phyloP scores from a whole-genome alignment of 2,113 vertebrate genomes.

The Aldabrachelys gigantea region DNA sequence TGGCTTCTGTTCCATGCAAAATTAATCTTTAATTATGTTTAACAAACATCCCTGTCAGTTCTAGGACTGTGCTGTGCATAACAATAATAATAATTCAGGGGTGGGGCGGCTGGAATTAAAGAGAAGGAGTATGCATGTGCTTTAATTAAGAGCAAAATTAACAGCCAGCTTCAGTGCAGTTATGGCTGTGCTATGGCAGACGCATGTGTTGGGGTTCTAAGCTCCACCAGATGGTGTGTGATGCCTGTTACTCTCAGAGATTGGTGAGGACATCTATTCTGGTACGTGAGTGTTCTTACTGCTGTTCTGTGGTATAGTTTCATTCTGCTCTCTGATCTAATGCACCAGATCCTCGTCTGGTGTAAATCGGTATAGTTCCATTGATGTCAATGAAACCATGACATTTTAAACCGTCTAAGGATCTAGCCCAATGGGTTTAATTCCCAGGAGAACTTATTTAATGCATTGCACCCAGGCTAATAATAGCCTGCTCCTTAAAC shows the following conservation, averaged over 20 bases:
- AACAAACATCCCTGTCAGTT: slow-evolving; percentile 74
- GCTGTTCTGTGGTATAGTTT: neutral
- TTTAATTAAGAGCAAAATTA: slow-evolving; percentile 51
- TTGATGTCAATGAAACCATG: neutral
- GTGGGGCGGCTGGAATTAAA: slow-evolving; percentile 53
- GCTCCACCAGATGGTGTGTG: neutral
- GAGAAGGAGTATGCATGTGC: slow-evolving; percentile 9
- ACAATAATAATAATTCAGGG: slow-evolving; percentile 68
- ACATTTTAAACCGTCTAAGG: neutral
- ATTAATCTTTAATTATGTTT: slow-evolving; percentile 77
- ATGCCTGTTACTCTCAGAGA: neutral
- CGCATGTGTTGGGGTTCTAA: neutral
- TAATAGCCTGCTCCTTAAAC: neutral
- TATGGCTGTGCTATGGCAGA: slow-evolving; percentile 8
- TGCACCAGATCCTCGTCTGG: rapidly evolving
- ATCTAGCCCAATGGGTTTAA: neutral
- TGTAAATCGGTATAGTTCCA: neutral
- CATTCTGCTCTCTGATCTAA: neutral
- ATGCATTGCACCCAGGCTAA: neutral
- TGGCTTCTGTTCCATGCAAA: slow-evolving; percentile 69
- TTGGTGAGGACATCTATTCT: neutral
- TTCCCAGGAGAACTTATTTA: neutral
- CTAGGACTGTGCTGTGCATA: slow-evolving; percentile 41
- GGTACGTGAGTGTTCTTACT: neutral
- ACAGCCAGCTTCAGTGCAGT: neutral